These are phyloP conservation scores for Subanguina moxae DNA, from an alignment of 1,140 invertebrate genomes.

Conservation along the genomic window DNA sequence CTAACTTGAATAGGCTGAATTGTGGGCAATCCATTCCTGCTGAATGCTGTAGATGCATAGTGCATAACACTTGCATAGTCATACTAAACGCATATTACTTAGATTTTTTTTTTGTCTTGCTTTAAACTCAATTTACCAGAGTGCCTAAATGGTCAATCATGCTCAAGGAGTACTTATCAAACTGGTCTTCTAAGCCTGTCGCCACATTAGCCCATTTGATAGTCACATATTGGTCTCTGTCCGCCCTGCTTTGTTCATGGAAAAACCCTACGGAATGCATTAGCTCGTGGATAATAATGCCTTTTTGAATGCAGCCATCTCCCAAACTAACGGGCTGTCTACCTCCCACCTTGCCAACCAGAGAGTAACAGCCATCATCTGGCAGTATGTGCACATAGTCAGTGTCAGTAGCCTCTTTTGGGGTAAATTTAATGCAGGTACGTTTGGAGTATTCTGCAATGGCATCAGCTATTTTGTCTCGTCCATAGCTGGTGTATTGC, in stretches of 20 bases:
- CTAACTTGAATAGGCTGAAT: constrained; percentile 57
- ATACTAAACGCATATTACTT: too few species aligned
- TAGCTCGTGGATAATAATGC: constrained; percentile 60
- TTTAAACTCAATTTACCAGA: too few species aligned
- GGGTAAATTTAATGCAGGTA: constrained; percentile 55
- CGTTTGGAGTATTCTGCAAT: constrained; percentile 52
- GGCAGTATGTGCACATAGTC: constrained; percentile 53
- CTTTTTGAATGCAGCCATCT: constrained; percentile 68
- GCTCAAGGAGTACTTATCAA: constrained; percentile 53
- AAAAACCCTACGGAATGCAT: constrained; percentile 62
- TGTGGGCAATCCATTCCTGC: constrained; percentile 59
- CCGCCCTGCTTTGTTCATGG: constrained; percentile 62
- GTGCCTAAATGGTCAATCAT: constrained; percentile 56
- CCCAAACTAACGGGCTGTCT: constrained; percentile 60
- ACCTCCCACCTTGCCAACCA: constrained; percentile 60
- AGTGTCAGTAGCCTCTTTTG: constrained; percentile 45
- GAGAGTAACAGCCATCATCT: constrained; percentile 57
- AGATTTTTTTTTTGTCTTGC: too few species aligned
- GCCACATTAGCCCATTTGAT: constrained; percentile 60
- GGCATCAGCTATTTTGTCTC: constrained; percentile 44
- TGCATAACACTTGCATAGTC: constrained; percentile 29
- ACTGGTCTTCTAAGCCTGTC: constrained; percentile 52
- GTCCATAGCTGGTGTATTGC: constrained; percentile 20
- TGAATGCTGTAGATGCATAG: constrained; percentile 61
- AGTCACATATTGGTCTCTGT: constrained; percentile 60